These are phyloP conservation scores for Jordanella pulchra DNA, from an alignment of 2,797 vertebrate genomes.

Conservation along the genomic window DNA sequence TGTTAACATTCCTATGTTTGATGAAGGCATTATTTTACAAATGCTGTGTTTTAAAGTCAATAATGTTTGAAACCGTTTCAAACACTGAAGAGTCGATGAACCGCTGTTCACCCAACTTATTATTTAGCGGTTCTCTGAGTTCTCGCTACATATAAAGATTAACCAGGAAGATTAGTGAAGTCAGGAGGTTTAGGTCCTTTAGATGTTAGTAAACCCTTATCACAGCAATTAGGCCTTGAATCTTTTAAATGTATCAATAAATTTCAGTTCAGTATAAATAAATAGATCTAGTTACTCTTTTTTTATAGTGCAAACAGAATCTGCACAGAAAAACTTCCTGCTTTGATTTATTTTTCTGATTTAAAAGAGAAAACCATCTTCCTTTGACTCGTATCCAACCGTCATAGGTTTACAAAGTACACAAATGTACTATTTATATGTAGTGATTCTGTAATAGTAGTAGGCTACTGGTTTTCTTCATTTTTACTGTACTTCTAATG, in stretches of 20 bases:
- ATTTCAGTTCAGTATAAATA: slow-evolving; percentile 22
- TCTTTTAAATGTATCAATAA: slow-evolving; percentile 20
- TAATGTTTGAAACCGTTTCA: slow-evolving; percentile 43
- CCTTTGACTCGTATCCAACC: slow-evolving; percentile 60
- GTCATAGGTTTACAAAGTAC: slow-evolving; percentile 72
- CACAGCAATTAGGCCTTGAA: slow-evolving; percentile 14
- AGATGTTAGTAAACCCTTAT: slow-evolving; percentile 37
- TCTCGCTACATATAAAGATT: slow-evolving; percentile 24
- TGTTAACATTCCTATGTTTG: slow-evolving; percentile 71
- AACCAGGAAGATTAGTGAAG: slow-evolving; percentile 18
- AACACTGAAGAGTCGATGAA: slow-evolving; percentile 46
- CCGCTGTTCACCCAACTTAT: slow-evolving; percentile 33
- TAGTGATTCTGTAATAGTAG: slow-evolving; percentile 83
- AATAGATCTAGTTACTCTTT: slow-evolving; percentile 27
- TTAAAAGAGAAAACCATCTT: slow-evolving; percentile 42
- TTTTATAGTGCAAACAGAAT: slow-evolving; percentile 39
- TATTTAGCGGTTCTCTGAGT: slow-evolving; percentile 32
- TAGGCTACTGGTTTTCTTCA: slow-evolving; percentile 76
- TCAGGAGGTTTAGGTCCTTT: slow-evolving; percentile 40
- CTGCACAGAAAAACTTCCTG: slow-evolving; percentile 49
- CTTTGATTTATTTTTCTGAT: slow-evolving; percentile 48
- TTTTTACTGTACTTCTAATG: slow-evolving; percentile 79
- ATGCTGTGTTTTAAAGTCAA: neutral
- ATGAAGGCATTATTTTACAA: slow-evolving; percentile 62
- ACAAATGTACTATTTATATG: slow-evolving; percentile 79